Percentiles rank a stretch among this genome's conserved stretches.
Conservation (phyloP, 2,797 vertebrate species). For the Ctenochaetus hawaiiensis region DNA sequence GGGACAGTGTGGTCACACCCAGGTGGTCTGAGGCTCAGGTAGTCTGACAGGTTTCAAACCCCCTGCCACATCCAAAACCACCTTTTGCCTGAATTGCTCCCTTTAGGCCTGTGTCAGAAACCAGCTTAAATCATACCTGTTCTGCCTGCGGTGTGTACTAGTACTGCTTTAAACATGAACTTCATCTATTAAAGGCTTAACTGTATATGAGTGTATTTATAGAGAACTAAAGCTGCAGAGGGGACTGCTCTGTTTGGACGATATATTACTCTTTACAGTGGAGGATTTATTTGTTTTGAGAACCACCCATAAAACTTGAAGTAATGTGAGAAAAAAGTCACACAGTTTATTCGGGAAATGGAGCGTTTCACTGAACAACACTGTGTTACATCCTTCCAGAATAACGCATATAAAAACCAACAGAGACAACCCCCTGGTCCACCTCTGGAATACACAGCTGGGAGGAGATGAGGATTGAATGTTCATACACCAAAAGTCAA, state of each 20-base stretch:
- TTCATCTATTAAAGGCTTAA: conserved; percentile 31
- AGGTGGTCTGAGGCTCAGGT: conserved; percentile 70
- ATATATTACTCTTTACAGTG: conserved; percentile 4
- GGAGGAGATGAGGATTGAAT: not conserved
- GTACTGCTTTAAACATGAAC: conserved; percentile 21
- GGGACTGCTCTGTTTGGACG: conserved; percentile 29
- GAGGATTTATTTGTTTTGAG: conserved; percentile 61
- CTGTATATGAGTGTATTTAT: conserved; percentile 38
- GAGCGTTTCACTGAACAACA: conserved; percentile 51
- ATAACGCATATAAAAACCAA: conserved; percentile 44
- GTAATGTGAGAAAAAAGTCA: conserved; percentile 52
- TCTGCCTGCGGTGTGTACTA: conserved; percentile 37
- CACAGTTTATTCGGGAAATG: conserved; percentile 70
- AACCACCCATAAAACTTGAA: conserved; percentile 39
- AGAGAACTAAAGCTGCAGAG: conserved; percentile 23
- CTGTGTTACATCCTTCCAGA: conserved; percentile 27
- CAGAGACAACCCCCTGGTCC: conserved; percentile 7
- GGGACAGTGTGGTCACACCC: conserved; percentile 34
- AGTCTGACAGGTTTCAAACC: conserved; percentile 28
- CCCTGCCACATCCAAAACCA: not conserved
- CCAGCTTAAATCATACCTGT: conserved; percentile 66
- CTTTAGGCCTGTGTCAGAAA: conserved; percentile 51
- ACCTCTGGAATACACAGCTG: not conserved
- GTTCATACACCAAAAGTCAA: not conserved
- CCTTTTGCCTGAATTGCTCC: conserved; percentile 50